phyloP scores from a whole-genome alignment of 2,888 invertebrate species.

The Volucella inanis region DNA sequence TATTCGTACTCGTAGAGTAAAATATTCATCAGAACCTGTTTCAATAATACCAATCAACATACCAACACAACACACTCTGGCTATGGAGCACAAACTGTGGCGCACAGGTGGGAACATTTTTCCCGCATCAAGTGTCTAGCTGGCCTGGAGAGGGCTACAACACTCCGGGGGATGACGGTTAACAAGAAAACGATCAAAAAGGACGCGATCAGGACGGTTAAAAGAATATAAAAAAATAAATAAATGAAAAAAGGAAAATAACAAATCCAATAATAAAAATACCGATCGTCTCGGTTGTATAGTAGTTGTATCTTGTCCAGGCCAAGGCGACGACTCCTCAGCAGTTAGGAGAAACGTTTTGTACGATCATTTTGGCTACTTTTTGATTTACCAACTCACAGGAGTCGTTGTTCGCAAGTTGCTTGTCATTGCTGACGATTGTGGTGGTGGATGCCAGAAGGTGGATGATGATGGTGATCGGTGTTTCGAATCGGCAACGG shows the following conservation, averaged over 20 bases:
- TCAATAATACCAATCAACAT: conserved; percentile 75
- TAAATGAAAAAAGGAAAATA: too few species aligned
- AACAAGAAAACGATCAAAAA: conserved; percentile 41
- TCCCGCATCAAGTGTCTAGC: conserved; percentile 32
- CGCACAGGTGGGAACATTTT: conserved; percentile 75
- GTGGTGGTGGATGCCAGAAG: conserved; percentile 7
- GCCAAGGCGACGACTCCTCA: not conserved
- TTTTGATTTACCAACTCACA: conserved; percentile 76
- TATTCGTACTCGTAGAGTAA: conserved; percentile 28
- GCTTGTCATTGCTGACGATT: conserved; percentile 68
- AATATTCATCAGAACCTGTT: conserved; percentile 74
- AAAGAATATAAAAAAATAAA: not conserved
- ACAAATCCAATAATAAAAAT: conserved; percentile 57
- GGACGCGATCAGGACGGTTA: conserved; percentile 44
- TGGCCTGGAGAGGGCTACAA: not conserved
- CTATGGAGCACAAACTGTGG: conserved; percentile 54
- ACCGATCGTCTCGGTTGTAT: conserved; percentile 49
- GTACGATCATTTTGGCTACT: conserved; percentile 74
- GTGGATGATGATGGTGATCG: too few species aligned
- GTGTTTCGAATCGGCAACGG: too few species aligned
- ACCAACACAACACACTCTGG: conserved; percentile 67
- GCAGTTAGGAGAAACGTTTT: conserved; percentile 64
- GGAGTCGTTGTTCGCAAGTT: conserved; percentile 67
- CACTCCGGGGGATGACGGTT: not conserved
- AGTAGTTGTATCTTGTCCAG: not conserved